Base-by-base conservation (phyloP, 2,113 vertebrate species). In the Notothenia rossii region DNA sequence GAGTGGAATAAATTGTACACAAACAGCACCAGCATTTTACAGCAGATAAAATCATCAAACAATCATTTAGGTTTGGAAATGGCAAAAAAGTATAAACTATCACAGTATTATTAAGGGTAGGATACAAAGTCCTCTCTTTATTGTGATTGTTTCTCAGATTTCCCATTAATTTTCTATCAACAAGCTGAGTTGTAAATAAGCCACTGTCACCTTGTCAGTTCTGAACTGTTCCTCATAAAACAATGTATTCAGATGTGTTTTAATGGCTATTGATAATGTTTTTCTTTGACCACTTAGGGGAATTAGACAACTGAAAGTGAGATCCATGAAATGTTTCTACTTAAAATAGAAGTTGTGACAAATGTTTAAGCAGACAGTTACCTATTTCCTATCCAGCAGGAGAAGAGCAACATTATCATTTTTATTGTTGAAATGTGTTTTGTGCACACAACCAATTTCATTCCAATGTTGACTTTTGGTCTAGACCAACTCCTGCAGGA, bases 1-100 rank as follows among this genome's bases (percentile, higher is more conserved):
- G 75, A 72, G 75, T 15, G 18, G 25, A 59, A 68, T 76, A 36
- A 84, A n/a, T 51, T n/a, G 13, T 11, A 67, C 65, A 78, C 5
- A 11, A 64, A 66, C n/a, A 53, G 8, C 15, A 55, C 62, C 18
- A 79, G 9, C 36, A 45, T 53, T 25, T 69, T 18, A 43, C 46
- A 14, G 20, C 45, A 56, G 11, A 81, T 81, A 56, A 54, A 79
- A 69, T 74, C n/a, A 66, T 6, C 18, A 67, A 25, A 33, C 22
- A 50, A 54, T 63, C 0, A 3, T 62, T 25, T 2, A 5, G 20
- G 17, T 40, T n/a, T 29, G n/a, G 40, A 49, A 72, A 51, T 51
- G 3, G 5, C 51, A 64, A 25, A 65, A 65, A 15, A 53, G 40
- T 14, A 82, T 82, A 59, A 64, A 71, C 5, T 40, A 49, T 53